Base-by-base conservation (phyloP, 2,888 invertebrate genomes). In the Sminthurinus aureus region DNA sequence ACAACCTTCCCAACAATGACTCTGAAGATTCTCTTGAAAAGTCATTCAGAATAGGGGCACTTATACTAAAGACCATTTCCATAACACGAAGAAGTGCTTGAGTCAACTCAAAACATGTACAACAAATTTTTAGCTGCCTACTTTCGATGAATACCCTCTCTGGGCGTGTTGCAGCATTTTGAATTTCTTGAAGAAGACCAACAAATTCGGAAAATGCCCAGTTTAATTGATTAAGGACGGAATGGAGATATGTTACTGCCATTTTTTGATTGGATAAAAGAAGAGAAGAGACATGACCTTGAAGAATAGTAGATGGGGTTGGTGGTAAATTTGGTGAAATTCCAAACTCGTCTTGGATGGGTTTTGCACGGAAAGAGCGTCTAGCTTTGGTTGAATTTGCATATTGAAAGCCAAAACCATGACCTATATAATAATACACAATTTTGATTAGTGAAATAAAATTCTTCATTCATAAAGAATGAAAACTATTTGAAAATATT, bases 121-220 rank as follows among this genome's bases (percentile, higher is more conserved):
- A 94, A 89, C 95, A 95, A 13, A 96, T 93, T 90, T 95, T 95
- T 80, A 96, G 91, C 89, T 95, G 95, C 12, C 95, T 92, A 0
- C 94, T 93, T 87, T 95, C 95, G 2, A 96, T 92, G 82, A 92
- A 91, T n/a, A 93, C 91, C 81, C 92, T 87, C 87, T 93, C 92
- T 0, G 93, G 92, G 64, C 91, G 89, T 82, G 92, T 91, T 0
- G 93, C 93, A 26, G 92, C 91, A 88, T 93, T 93, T 89, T 94
- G 93, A 88, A 94, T 93, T 92, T 96, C 96, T 90, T 96, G 96
- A 89, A 96, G 92, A 92, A 96, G 93, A 38, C 95, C 93, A 86
- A 96, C 94, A 89, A 96, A 96, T 89, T 96, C 96, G 0, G 96
- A 96, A 90, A 96, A 96, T 0, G 95, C 94, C 96, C 96, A 96